phyloP scores from a whole-genome alignment of 1,140 invertebrate species.

The Paraescarpia echinospica region DNA sequence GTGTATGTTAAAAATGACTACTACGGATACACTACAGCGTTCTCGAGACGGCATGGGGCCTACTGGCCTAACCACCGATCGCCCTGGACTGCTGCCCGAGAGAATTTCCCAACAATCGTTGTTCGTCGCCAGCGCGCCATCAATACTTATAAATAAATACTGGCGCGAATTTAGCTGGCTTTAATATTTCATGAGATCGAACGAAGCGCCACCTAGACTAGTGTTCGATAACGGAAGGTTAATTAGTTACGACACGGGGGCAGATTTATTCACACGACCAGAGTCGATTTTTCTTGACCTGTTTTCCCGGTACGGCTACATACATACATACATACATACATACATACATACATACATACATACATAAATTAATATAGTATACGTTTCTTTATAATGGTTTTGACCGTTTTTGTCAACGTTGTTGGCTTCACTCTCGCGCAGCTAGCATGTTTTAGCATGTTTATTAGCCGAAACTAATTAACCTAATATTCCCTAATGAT shows the following conservation, averaged over 20 bases:
- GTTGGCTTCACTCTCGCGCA: neutral
- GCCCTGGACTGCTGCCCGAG: neutral
- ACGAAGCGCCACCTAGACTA: neutral
- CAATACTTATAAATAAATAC: neutral
- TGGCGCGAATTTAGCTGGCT: neutral
- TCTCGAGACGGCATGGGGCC: neutral
- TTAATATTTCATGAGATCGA: slow-evolving; percentile 1
- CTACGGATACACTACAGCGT: neutral
- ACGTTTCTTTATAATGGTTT: neutral
- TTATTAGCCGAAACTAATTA: neutral
- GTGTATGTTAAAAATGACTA: too few species aligned
- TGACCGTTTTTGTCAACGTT: neutral
- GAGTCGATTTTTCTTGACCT: neutral
- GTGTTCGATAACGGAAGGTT: neutral
- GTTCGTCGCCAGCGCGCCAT: neutral
- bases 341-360: too few species aligned
- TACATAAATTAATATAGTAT: neutral
- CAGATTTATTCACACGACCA: neutral
- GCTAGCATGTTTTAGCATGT: neutral
- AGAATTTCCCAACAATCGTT: neutral
- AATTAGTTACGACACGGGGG: neutral
- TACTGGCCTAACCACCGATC: neutral
- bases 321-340: too few species aligned
- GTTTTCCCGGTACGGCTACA: neutral
- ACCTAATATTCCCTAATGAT: neutral